Evolutionary conservation across 1,140 invertebrate genomes (phyloP), one percentile per base, ranked within the genome.

Genomic region (Drosophila kanapiae): DNA sequence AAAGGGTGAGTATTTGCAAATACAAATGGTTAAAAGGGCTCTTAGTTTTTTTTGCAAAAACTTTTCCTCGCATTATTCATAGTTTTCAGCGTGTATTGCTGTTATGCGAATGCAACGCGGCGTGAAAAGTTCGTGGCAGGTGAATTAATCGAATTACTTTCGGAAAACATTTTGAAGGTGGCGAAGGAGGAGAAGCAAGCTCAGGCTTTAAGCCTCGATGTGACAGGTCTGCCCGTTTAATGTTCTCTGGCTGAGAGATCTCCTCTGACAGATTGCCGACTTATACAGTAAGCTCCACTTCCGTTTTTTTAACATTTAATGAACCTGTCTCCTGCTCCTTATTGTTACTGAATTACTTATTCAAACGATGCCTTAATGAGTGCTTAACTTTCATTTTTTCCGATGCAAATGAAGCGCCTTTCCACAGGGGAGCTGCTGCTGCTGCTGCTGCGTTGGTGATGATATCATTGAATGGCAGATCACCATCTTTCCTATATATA

Each of bases 361-460:
- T 90, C 56, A 76, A 76, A 81, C 80, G 78, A 57, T 62, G 75
- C 75, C 85, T 84, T 88, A 88, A 88, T 90, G 85, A 90, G 81
- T 65, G 78, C 85, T 85, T 78, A 90, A 81, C 65, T 81, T 90
- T 84, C 65, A 84, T 84, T 88, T 88, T 84, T 71, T 16, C 11
- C 10, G 40, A 69, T 57, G 75, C 43, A 59, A 53, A 54, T 60
- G 47, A 68, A 48, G 51, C 11, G 43, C 35, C 23, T 67, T 51
- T 10, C 16, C n/a, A 16, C 38, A 9, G 6, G 23, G 8, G 16
- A 16, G 18, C 23, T 18, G 48, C 13, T 23, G 23, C 23, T 49
- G 47, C 31, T 8, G 7, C 31, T 23, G n/a, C n/a, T n/a, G n/a
- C n/a, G n/a, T n/a, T n/a, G n/a, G n/a, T n/a, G 61, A 13, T 64